Percentiles rank a stretch among this genome's conserved stretches.
These are phyloP conservation scores for Eueremaeus valkanovi DNA, from an alignment of 2,888 invertebrate species.

Conservation along the genomic window DNA sequence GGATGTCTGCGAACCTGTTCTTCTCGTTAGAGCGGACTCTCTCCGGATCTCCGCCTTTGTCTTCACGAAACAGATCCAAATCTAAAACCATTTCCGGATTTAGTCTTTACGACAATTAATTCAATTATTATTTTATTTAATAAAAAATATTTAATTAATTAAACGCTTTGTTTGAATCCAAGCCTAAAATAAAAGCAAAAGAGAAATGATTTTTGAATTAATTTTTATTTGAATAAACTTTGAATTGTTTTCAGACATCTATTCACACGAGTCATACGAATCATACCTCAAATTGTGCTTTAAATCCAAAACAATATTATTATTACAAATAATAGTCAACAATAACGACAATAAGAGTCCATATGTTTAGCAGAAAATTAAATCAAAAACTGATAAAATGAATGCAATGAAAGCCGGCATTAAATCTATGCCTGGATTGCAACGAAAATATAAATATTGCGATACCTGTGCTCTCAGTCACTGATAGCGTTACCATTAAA, in stretches of 20 bases:
- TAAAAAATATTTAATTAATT: too few relatives aligned
- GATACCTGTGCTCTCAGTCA: background rate
- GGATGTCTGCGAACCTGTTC: constrained; percentile 87
- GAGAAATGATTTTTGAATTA: too few relatives aligned
- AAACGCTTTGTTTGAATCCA: too few relatives aligned
- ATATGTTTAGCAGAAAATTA: background rate
- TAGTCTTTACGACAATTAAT: too few relatives aligned
- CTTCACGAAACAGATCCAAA: constrained; percentile 88
- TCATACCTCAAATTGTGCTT: background rate
- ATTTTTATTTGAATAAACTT: too few relatives aligned
- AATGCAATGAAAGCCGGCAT: constrained; percentile 9
- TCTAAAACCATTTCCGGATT: constrained; percentile 83
- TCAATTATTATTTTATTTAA: too few relatives aligned
- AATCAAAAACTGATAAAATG: background rate
- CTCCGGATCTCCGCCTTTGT: constrained; percentile 91
- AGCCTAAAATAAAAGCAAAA: too few relatives aligned
- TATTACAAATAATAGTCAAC: background rate
- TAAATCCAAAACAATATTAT: background rate
- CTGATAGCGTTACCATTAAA: background rate
- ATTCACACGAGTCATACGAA: background rate
- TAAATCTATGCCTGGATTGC: background rate
- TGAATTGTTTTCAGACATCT: background rate
- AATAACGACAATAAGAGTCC: background rate
- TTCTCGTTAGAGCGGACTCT: constrained; percentile 86
- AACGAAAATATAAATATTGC: background rate